phyloP scores from a whole-genome alignment of 2,888 invertebrate species.

The Lathronympha strigana region DNA sequence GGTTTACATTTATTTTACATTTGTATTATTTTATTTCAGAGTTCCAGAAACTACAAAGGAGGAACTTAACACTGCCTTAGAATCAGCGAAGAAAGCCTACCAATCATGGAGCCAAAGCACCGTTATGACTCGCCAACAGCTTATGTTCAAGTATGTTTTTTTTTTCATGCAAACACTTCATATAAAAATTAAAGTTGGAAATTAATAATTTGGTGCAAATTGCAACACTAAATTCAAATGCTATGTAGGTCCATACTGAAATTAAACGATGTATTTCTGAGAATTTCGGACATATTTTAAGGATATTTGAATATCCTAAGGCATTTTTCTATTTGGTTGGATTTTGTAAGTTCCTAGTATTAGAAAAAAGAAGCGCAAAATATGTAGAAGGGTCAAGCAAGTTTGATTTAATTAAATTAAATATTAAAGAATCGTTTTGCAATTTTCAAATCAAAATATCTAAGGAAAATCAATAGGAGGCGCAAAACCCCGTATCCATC shows the following conservation, averaged over 20 bases:
- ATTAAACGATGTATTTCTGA: not conserved
- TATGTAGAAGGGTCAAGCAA: no score
- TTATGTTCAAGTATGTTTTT: constrained; percentile 90
- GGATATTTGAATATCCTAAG: not conserved
- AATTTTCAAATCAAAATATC: no score
- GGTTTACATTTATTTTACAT: not conserved
- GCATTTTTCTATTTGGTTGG: no score
- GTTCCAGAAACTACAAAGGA: constrained; percentile 95
- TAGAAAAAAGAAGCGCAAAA: no score
- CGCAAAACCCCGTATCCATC: no score
- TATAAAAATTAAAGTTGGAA: not conserved
- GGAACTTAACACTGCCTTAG: constrained; percentile 96
- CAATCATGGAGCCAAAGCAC: constrained; percentile 96
- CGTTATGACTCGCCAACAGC: constrained; percentile 95
- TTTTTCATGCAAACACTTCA: no score
- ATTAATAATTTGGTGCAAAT: not conserved
- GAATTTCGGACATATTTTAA: not conserved
- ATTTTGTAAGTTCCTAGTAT: no score
- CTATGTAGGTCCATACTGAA: not conserved
- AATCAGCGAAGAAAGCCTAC: constrained; percentile 91
- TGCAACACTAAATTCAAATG: not conserved
- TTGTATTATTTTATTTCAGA: constrained; percentile 62
- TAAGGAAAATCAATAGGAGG: no score
- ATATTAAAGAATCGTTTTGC: no score
- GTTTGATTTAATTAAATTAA: no score